Evolutionary conservation across 2,797 vertebrate species (phyloP).

Genomic region (Podargus strigoides): DNA sequence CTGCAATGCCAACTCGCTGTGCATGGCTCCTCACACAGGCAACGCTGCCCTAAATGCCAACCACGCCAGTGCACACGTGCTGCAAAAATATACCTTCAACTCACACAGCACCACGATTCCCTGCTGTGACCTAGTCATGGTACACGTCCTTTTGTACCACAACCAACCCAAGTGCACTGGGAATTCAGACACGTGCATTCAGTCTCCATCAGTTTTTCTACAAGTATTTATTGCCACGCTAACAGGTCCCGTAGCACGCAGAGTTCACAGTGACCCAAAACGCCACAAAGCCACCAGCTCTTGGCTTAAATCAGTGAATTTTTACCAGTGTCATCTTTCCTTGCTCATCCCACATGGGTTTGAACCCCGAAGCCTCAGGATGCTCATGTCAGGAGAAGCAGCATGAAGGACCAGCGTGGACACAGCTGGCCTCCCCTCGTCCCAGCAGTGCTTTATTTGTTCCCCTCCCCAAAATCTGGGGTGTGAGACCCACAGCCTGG

Average conservation of each 20-base stretch:
- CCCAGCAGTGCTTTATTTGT: fast-evolving
- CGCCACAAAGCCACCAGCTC: neutral
- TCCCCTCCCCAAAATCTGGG: neutral
- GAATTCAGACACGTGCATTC: neutral
- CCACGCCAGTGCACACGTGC: neutral
- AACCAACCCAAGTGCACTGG: neutral
- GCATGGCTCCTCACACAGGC: neutral
- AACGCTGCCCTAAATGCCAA: neutral
- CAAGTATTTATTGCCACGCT: neutral
- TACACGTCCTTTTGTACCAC: no score
- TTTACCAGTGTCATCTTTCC: neutral
- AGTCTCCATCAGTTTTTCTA: neutral
- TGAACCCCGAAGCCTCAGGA: neutral
- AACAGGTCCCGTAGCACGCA: neutral
- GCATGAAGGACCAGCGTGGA: neutral
- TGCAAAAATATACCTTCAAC: neutral
- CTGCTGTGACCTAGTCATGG: neutral
- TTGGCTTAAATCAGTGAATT: neutral
- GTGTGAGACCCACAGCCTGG: no score
- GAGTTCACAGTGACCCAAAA: neutral
- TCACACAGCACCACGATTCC: neutral
- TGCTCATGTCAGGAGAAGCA: neutral
- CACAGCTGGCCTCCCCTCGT: neutral
- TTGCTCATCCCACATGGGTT: neutral
- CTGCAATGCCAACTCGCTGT: neutral